phyloP scores from a whole-genome alignment of 2,113 vertebrate species.

The Clupea harengus region DNA sequence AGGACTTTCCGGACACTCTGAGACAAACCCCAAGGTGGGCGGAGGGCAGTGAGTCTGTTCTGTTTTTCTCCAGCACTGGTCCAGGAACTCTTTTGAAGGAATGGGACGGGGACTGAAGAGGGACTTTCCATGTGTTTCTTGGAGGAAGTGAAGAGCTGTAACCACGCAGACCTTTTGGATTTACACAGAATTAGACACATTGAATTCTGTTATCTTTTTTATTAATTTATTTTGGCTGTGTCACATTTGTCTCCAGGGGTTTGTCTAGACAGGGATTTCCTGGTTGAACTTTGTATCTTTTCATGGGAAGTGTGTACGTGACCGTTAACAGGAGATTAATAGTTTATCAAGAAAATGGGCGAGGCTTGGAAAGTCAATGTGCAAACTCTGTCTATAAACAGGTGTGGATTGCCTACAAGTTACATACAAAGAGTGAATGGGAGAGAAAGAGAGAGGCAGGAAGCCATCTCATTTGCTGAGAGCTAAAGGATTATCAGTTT shows the following conservation, averaged over 20 bases:
- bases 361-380: constrained; percentile 29
- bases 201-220: neutral
- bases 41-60: neutral
- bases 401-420: neutral
- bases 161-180: neutral
- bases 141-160: neutral
- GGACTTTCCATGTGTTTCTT: neutral
- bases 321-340: neutral
- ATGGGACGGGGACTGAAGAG: neutral
- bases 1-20: neutral
- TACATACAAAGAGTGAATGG: neutral
- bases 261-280: neutral
- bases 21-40: neutral
- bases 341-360: neutral
- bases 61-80: neutral
- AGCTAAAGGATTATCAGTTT: constrained; percentile 41
- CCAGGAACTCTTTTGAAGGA: neutral
- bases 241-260: constrained; percentile 4
- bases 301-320: neutral
- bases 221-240: neutral
- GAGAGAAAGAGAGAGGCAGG: neutral
- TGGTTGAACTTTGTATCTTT: neutral
- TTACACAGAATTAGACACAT: neutral
- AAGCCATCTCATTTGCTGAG: constrained; percentile 25
- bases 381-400: constrained; percentile 30